phyloP scores from a whole-genome alignment of 2,113 vertebrate species.

The Lasiurus borealis region DNA sequence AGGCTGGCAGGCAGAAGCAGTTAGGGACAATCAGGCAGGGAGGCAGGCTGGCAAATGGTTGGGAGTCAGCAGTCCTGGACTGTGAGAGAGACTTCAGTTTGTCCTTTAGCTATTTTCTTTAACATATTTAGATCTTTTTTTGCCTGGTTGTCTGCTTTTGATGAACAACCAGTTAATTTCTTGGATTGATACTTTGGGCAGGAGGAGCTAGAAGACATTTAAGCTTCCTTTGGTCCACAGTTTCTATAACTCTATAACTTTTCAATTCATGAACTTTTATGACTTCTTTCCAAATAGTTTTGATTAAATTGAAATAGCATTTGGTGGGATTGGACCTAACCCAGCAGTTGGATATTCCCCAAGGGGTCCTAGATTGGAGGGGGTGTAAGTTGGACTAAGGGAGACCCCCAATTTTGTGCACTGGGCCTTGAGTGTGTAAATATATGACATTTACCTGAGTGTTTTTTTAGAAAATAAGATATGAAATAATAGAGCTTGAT shows the following conservation, averaged over 20 bases:
- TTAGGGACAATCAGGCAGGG: too few species aligned
- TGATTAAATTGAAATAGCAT: neutral
- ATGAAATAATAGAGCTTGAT: neutral
- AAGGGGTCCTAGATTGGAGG: too few species aligned
- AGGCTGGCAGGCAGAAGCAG: too few species aligned
- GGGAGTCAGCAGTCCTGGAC: too few species aligned
- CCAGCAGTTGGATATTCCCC: too few species aligned
- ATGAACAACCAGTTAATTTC: neutral
- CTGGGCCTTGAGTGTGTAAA: too few species aligned
- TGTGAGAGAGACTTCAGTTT: neutral
- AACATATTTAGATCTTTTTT: neutral
- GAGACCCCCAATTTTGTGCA: too few species aligned
- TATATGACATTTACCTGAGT: neutral
- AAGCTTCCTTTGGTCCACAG: neutral
- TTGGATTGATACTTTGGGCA: neutral
- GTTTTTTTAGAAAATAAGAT: constrained; percentile 61
- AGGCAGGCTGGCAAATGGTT: too few species aligned
- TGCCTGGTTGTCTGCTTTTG: neutral
- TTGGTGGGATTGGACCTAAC: too few species aligned
- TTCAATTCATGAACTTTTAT: neutral
- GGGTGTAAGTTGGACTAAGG: too few species aligned
- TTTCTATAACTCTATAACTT: constrained; percentile 46
- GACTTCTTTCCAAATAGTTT: constrained; percentile 1
- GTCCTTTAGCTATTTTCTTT: neutral
- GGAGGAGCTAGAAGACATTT: neutral